phyloP scores from a whole-genome alignment of 2,113 vertebrate genomes.

The Chascanopsetta lugubris region DNA sequence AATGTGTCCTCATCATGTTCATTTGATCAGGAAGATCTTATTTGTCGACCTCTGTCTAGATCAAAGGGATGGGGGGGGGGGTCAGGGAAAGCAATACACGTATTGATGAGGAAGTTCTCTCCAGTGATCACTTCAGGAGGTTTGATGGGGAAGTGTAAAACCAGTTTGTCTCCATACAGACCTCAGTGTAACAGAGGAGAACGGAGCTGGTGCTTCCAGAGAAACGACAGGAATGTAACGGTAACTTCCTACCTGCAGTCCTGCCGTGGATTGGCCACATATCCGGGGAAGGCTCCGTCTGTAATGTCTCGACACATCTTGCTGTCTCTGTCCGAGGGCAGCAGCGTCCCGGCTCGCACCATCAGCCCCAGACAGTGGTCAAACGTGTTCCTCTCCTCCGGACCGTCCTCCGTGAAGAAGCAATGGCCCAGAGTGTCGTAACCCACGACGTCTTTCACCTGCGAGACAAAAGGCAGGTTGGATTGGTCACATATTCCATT shows the following conservation, averaged over 20 bases:
- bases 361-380: conserved; percentile 94
- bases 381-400: conserved; percentile 96
- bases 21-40: too few species aligned
- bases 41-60: too few species aligned
- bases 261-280: conserved; percentile 92
- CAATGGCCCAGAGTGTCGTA: conserved; percentile 93
- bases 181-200: too few species aligned
- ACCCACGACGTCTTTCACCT: conserved; percentile 95
- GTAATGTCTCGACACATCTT: conserved; percentile 93
- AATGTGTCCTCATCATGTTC: too few species aligned
- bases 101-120: too few species aligned
- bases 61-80: too few species aligned
- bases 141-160: too few species aligned
- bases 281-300: conserved; percentile 89
- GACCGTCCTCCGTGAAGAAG: conserved; percentile 95
- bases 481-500: too few species aligned
- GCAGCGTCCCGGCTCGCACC: conserved; percentile 88
- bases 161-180: too few species aligned
- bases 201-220: too few species aligned
- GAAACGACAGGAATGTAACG: background rate
- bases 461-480: background rate
- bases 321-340: conserved; percentile 94
- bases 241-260: conserved; percentile 88
- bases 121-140: too few species aligned
- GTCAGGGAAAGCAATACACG: too few species aligned